These are phyloP conservation scores for Nestor notabilis DNA, from an alignment of 2,113 vertebrate genomes.

Conservation along the genomic window DNA sequence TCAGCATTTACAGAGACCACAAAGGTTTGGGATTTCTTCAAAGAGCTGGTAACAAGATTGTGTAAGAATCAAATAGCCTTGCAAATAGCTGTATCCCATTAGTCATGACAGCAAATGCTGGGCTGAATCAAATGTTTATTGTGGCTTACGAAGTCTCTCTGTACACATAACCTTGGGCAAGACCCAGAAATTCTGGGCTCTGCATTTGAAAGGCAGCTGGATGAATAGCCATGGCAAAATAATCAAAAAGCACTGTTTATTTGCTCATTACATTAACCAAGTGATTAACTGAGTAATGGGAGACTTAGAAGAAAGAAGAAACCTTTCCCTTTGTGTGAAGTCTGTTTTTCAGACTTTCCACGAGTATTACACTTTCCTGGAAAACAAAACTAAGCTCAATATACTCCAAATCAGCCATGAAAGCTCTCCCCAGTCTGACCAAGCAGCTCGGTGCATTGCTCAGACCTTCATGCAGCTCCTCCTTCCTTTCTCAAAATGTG, in stretches of 20 bases:
- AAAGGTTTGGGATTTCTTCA: constrained; percentile 36
- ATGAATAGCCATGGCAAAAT: background rate
- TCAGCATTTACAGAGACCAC: background rate
- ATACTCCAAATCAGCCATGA: background rate
- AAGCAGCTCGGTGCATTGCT: background rate
- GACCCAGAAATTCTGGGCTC: constrained; percentile 35
- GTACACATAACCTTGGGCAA: constrained; percentile 48
- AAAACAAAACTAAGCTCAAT: background rate
- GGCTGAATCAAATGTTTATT: constrained; percentile 44
- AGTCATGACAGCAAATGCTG: background rate
- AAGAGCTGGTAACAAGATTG: constrained; percentile 14
- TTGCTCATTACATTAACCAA: constrained; percentile 17
- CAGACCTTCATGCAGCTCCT: background rate
- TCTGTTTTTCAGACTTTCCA: background rate
- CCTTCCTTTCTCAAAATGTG: background rate
- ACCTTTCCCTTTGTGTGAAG: background rate
- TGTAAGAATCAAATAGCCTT: constrained; percentile 18
- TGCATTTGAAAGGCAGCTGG: constrained; percentile 26
- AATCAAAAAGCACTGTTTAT: constrained; percentile 30
- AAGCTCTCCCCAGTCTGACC: background rate
- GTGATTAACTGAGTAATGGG: background rate
- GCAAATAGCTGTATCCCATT: constrained; percentile 29
- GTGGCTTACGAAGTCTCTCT: constrained; percentile 33
- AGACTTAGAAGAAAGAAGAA: constrained; percentile 3
- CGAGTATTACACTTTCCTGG: background rate